Evolutionary conservation across 2,113 vertebrate genomes (phyloP), one percentile per base, ranked within the genome.

Genomic region (Percina caprodes): DNA sequence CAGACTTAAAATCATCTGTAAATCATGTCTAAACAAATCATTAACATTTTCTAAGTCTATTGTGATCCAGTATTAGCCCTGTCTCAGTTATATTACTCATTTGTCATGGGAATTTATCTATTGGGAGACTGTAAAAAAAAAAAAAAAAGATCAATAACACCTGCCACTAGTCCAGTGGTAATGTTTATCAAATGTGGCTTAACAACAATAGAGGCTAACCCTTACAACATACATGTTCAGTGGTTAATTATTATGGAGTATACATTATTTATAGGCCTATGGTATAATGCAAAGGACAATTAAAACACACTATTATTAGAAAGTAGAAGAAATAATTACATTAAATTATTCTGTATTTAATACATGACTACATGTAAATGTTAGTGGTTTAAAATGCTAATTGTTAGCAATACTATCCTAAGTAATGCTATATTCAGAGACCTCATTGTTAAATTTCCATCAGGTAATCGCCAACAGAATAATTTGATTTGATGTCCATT

Each of bases 121-220:
- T 46, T 16, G 59, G 61, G 54, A 42, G 33, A 24, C 9, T 23
- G 26, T 62, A 58, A 54, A 61, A 62, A 77, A 68, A 35, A 21
- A 55, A 55, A n/a, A 62, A 62, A 67, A 80, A n/a, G n/a, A n/a
- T n/a, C n/a, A n/a, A n/a, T n/a, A n/a, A 35, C 51, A 56, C 69
- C 26, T 49, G 26, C 35, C 48, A 52, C 24, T 35, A 60, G 55
- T 42, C 65, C 39, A 60, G 30, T 42, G 6, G 10, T 23, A 49
- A 19, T 51, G 61, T 65, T 74, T n/a, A 35, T 48, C 61, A 54
- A 42, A 65, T 45, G 15, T 23, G 16, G 18, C 61, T 65, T 7
- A 62, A 12, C 39, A 71, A 10, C 24, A 48, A 39, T 9, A 8
- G 10, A 23, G 26, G 49, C 58, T 48, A 9, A 2, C 35, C 35